Evolutionary conservation across 2,113 vertebrate species (phyloP).

Genomic region (Saccopteryx bilineata): DNA sequence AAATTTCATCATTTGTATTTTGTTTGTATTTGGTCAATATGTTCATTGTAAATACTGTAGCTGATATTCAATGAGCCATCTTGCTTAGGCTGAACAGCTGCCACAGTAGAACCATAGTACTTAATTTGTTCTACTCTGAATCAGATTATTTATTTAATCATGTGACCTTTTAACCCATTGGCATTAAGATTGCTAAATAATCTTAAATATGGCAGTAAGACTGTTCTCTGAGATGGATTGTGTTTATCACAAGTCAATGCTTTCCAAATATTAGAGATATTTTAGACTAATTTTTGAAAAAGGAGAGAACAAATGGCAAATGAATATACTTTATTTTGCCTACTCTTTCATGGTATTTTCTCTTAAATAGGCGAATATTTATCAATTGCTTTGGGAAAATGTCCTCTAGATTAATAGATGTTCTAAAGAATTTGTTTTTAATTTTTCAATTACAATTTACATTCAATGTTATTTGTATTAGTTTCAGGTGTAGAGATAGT

Average conservation of each 20-base stretch:
- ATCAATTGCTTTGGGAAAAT: constrained; percentile 28
- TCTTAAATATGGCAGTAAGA: not conserved
- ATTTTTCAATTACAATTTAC: not conserved
- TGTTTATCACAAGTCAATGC: not conserved
- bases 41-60: constrained; percentile 15
- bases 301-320: not conserved
- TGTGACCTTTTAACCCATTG: not conserved
- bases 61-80: not conserved
- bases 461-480: not conserved
- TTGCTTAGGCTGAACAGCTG: not conserved
- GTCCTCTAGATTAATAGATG: constrained; percentile 24
- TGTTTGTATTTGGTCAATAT: constrained; percentile 4
- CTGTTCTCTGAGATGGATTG: not conserved
- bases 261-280: not conserved
- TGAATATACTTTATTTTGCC: not conserved
- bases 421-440: not conserved
- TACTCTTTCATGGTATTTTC: not conserved
- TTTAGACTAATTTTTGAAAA: constrained; percentile 45
- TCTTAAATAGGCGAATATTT: constrained; percentile 52
- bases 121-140: not conserved
- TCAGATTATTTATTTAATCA: constrained; percentile 46
- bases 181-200: constrained; percentile 41
- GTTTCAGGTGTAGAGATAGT: not conserved
- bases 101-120: not conserved
- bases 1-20: not conserved